Percentiles rank a stretch among this genome's conserved stretches.
Conservation (phyloP, 2,113 vertebrate genomes). For the Noctilio leporinus region DNA sequence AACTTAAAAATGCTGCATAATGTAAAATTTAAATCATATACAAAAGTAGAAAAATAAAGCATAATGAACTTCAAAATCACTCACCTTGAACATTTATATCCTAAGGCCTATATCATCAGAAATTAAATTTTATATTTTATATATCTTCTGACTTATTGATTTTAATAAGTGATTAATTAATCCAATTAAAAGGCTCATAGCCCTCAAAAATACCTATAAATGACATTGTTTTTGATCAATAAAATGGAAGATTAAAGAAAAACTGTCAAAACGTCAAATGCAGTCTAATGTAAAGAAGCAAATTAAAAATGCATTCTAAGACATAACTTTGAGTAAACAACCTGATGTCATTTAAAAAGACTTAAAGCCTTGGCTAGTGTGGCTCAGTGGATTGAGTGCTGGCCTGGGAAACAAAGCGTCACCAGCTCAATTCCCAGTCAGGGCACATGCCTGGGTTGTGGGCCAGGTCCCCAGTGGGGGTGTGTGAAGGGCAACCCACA, state of each 20-base stretch:
- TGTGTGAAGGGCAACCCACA: too few species aligned
- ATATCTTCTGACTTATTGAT: background rate
- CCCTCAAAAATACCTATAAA: background rate
- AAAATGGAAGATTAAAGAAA: background rate
- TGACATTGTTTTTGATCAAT: background rate
- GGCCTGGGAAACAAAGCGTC: too few species aligned
- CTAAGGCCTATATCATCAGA: background rate
- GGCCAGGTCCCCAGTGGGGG: too few species aligned
- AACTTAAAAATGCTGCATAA: background rate
- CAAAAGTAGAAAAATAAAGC: slow-evolving; percentile 2
- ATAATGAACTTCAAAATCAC: background rate
- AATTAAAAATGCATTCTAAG: background rate
- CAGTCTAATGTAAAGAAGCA: background rate
- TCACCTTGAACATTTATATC: background rate
- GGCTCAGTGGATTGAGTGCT: too few species aligned
- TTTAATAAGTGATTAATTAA: slow-evolving; percentile 6
- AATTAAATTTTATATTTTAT: background rate
- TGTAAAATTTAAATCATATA: background rate
- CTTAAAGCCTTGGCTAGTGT: too few species aligned
- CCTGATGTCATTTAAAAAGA: background rate
- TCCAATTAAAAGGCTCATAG: background rate
- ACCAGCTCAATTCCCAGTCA: too few species aligned
- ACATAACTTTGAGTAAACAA: background rate
- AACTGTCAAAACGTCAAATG: background rate
- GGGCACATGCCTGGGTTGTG: too few species aligned